Conservation (phyloP, 2,113 vertebrate genomes). For the Rhinopomastus cyanomelas region DNA sequence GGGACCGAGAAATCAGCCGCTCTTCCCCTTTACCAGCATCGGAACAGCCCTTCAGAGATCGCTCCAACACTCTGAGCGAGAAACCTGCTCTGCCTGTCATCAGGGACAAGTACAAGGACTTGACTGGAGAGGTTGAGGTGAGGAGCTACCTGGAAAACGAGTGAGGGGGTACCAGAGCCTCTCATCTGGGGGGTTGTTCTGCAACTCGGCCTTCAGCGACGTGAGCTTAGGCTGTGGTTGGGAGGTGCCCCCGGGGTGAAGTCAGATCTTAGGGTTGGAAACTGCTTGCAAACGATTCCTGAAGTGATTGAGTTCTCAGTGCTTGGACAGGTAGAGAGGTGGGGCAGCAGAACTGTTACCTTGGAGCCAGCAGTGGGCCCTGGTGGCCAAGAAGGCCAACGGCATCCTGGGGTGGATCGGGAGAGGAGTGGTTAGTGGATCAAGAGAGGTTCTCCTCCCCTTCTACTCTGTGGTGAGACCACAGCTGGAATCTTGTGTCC, state of each 20-base stretch:
- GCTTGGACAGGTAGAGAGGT: too few relatives aligned
- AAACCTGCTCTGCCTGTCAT: constrained; percentile 92
- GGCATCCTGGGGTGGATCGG: too few relatives aligned
- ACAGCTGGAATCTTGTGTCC: too few relatives aligned
- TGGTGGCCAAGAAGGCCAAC: too few relatives aligned
- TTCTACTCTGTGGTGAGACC: too few relatives aligned
- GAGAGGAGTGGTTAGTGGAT: too few relatives aligned
- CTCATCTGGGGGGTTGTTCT: not conserved
- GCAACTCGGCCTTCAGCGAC: fast-evolving
- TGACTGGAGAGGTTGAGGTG: constrained; percentile 98
- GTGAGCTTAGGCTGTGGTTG: not conserved
- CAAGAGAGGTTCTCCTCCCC: too few relatives aligned
- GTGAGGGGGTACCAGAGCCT: not conserved
- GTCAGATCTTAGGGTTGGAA: not conserved
- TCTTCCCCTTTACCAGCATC: constrained; percentile 80
- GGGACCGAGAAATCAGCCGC: constrained; percentile 91
- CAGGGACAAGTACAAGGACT: constrained; percentile 98
- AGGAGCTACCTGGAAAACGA: not conserved
- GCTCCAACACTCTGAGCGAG: constrained; percentile 93
- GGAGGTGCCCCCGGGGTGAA: not conserved
- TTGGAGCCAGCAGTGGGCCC: too few relatives aligned
- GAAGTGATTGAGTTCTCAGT: too few relatives aligned
- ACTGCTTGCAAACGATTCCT: not conserved
- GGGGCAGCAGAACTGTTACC: too few relatives aligned
- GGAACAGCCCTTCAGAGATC: constrained; percentile 90